Percentiles rank a stretch among this genome's conserved stretches.
Evolutionary conservation across 2,113 vertebrate genomes (phyloP).

Genomic region (Monopterus albus): DNA sequence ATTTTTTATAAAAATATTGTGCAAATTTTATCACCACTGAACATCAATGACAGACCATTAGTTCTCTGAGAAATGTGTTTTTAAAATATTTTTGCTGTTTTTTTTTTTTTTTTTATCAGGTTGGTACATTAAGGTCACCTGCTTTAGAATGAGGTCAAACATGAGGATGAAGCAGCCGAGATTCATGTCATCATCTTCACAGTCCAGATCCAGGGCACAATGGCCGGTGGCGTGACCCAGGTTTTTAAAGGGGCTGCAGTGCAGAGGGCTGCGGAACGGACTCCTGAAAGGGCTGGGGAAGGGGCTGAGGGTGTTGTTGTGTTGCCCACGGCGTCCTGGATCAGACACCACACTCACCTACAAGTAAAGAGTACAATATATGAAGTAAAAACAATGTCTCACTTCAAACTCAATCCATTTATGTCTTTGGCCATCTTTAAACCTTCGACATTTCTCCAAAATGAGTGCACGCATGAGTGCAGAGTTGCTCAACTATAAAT

Average conservation of each 20-base stretch:
- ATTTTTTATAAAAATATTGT: too few species aligned
- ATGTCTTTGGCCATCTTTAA: background rate
- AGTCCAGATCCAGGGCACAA: constrained; percentile 93
- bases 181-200: constrained; percentile 98
- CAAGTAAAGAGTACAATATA: background rate
- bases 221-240: constrained; percentile 88
- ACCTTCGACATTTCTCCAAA: background rate
- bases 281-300: constrained; percentile 98
- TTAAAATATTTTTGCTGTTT: background rate
- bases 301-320: constrained; percentile 92
- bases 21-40: background rate
- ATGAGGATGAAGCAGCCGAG: constrained; percentile 99
- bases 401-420: background rate
- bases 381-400: constrained; percentile 1
- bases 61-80: background rate
- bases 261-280: constrained; percentile 92
- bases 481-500: constrained; percentile 1
- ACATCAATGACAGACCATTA: background rate
- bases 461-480: background rate
- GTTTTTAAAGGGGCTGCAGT: constrained; percentile 94
- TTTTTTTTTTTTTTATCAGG: background rate
- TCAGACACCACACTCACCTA: constrained; percentile 97
- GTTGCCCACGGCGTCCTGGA: constrained; percentile 91
- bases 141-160: constrained; percentile 98
- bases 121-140: constrained; percentile 81